These are phyloP conservation scores for Herpetotheres cachinnans DNA, from an alignment of 2,113 vertebrate genomes.

Conservation along the genomic window DNA sequence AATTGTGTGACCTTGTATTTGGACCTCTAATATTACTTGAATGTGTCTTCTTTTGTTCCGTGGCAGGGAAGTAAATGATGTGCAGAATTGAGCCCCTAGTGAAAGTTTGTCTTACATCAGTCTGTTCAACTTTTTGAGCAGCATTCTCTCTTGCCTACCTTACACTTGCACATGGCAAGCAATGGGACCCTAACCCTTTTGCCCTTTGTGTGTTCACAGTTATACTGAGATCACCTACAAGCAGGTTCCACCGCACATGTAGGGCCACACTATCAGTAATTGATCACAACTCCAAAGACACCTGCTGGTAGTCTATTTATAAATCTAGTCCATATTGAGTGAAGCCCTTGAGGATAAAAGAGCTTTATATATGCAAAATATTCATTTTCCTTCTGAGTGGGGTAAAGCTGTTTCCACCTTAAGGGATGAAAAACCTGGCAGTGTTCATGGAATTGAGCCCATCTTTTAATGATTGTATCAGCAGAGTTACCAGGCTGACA, in stretches of 20 bases:
- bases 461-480: constrained; percentile 45
- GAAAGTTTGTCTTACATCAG: not conserved
- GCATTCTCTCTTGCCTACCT: not conserved
- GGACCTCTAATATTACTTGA: not conserved
- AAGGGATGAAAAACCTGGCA: constrained; percentile 38
- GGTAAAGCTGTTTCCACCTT: constrained; percentile 18
- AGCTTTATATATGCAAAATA: constrained; percentile 36
- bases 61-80: not conserved
- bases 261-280: not conserved
- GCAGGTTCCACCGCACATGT: not conserved
- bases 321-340: not conserved
- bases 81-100: not conserved
- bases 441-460: constrained; percentile 49
- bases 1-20: not conserved
- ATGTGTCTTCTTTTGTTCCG: not conserved
- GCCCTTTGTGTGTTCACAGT: not conserved
- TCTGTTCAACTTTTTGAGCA: not conserved
- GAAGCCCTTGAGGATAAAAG: not conserved
- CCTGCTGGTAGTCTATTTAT: not conserved
- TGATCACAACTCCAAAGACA: not conserved
- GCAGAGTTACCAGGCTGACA: constrained; percentile 45
- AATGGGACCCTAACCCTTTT: not conserved
- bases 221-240: not conserved
- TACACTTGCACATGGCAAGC: not conserved
- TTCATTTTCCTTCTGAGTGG: not conserved